These are phyloP conservation scores for Julus scandinavius DNA, from an alignment of 2,888 invertebrate genomes.

Conservation along the genomic window DNA sequence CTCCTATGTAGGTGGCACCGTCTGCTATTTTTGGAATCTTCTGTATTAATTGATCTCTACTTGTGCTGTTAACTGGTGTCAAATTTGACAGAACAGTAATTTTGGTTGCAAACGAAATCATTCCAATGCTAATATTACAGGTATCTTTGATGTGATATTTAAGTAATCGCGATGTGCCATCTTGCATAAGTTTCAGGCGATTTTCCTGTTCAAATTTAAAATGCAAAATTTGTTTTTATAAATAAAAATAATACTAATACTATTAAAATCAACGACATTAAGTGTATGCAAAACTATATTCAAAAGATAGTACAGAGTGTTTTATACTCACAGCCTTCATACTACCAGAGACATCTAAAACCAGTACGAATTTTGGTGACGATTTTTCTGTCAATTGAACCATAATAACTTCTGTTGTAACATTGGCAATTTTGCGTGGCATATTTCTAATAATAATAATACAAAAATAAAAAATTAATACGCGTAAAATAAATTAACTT, in stretches of 20 bases:
- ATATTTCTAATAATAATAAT: neutral
- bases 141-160: neutral
- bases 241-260: neutral
- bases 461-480: neutral
- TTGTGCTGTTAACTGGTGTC: neutral
- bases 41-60: neutral
- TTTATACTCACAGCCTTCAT: neutral
- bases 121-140: neutral
- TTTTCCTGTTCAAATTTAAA: neutral
- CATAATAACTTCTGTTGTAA: neutral
- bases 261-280: neutral
- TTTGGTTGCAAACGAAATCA: neutral
- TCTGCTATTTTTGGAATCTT: neutral
- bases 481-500: neutral
- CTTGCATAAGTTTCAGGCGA: neutral
- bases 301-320: neutral
- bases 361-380: neutral
- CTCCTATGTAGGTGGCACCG: neutral
- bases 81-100: neutral
- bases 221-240: neutral
- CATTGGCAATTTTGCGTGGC: neutral
- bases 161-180: neutral
- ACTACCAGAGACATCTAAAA: conserved; percentile 31
- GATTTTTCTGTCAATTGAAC: neutral
- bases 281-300: neutral